Conservation (phyloP, 1,140 invertebrate species). For the Halictus rubicundus region DNA sequence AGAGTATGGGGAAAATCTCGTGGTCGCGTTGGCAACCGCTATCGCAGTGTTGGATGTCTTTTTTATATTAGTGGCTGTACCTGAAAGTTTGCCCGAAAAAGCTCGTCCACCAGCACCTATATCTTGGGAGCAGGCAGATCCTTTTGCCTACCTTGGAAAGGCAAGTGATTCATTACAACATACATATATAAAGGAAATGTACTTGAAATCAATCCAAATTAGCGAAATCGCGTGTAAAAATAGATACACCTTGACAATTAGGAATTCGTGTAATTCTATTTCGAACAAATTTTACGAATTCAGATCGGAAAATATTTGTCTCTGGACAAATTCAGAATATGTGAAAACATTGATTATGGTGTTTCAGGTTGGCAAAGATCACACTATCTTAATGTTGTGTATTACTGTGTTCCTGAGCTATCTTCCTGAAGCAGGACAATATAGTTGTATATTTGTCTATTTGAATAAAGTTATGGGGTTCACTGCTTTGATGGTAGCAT, state of each 20-base stretch:
- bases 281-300: background rate
- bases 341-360: conserved; percentile 11
- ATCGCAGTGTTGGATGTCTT: conserved; percentile 98
- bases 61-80: conserved; percentile 98
- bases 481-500: conserved; percentile 95
- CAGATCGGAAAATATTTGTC: background rate
- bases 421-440: conserved; percentile 98
- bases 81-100: conserved; percentile 98
- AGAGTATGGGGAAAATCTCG: conserved; percentile 94
- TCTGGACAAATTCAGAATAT: background rate
- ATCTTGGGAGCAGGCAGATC: conserved; percentile 98
- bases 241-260: conserved; percentile 12
- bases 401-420: conserved; percentile 98
- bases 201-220: conserved; percentile 33
- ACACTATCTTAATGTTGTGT: conserved; percentile 97
- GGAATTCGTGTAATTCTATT: conserved; percentile 3
- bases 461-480: conserved; percentile 99
- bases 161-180: conserved; percentile 78
- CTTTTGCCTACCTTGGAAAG: conserved; percentile 87
- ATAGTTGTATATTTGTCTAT: conserved; percentile 99
- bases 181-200: conserved; percentile 1
- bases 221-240: conserved; percentile 7
- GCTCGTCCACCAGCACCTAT: conserved; percentile 91
- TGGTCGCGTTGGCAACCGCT: conserved; percentile 97
- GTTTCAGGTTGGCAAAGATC: conserved; percentile 94